These are phyloP conservation scores for Apteryx owenii DNA, from an alignment of 2,113 vertebrate species.

Conservation along the genomic window DNA sequence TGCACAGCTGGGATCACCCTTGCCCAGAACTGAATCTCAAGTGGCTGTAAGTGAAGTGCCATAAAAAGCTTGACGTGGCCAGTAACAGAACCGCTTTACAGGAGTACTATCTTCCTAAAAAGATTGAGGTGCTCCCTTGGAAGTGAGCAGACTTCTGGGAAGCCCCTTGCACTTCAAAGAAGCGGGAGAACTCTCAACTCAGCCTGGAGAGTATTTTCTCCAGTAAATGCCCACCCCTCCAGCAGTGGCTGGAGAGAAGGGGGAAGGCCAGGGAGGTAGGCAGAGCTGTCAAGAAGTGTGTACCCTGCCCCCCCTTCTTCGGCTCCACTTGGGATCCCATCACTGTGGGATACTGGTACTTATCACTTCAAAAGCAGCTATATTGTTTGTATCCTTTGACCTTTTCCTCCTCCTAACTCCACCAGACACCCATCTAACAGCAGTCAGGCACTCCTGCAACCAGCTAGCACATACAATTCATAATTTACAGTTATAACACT, in stretches of 20 bases:
- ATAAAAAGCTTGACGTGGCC: background rate
- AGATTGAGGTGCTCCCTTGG: background rate
- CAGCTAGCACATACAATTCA: accelerated
- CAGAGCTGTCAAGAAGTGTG: background rate
- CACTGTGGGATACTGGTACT: background rate
- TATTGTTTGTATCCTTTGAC: background rate
- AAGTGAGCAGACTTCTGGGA: accelerated
- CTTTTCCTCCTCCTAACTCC: background rate
- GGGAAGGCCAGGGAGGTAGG: background rate
- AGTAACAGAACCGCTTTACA: background rate
- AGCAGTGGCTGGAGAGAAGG: background rate
- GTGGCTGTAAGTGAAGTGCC: background rate
- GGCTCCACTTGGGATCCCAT: background rate
- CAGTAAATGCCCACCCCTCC: background rate
- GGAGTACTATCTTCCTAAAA: background rate
- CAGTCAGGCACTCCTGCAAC: background rate
- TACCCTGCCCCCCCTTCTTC: no score
- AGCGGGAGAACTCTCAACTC: background rate
- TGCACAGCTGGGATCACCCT: background rate
- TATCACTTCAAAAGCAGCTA: accelerated
- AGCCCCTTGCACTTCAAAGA: background rate
- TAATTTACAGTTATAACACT: background rate
- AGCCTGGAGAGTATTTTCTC: accelerated
- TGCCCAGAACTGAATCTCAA: background rate
- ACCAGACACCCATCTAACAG: background rate